Evolutionary conservation across 2,797 vertebrate genomes (phyloP).

Genomic region (Eulemur albifrons): DNA sequence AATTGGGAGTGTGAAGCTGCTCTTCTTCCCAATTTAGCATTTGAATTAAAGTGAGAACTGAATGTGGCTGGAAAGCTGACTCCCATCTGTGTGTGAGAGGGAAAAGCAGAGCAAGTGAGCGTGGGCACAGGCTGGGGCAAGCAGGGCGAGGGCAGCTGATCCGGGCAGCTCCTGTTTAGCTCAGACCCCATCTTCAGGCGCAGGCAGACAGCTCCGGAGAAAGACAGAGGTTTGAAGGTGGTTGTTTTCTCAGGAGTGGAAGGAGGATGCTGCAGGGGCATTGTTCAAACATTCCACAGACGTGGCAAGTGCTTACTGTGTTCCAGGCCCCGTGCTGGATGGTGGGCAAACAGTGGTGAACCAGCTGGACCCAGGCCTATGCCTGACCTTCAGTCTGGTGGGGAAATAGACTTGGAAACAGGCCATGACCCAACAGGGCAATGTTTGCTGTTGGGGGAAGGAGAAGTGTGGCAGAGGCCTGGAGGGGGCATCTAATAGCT

Average conservation of each 20-base stretch:
- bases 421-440: neutral
- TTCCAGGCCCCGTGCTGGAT: neutral
- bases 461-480: neutral
- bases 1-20: conserved; percentile 79
- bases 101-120: neutral
- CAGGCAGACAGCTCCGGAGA: neutral
- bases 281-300: neutral
- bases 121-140: neutral
- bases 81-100: conserved; percentile 66
- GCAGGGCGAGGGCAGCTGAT: neutral
- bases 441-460: neutral
- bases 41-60: conserved; percentile 77
- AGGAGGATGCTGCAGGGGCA: neutral
- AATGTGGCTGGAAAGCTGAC: conserved; percentile 73
- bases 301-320: neutral
- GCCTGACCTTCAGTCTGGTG: neutral
- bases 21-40: conserved; percentile 79
- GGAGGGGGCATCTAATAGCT: neutral
- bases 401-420: neutral
- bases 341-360: neutral
- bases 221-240: neutral
- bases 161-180: neutral
- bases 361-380: neutral
- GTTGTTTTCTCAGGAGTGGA: neutral
- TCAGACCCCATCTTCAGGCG: neutral